Base-by-base conservation (phyloP, 2,888 invertebrate species). In the Schrankia costaestrigalis region DNA sequence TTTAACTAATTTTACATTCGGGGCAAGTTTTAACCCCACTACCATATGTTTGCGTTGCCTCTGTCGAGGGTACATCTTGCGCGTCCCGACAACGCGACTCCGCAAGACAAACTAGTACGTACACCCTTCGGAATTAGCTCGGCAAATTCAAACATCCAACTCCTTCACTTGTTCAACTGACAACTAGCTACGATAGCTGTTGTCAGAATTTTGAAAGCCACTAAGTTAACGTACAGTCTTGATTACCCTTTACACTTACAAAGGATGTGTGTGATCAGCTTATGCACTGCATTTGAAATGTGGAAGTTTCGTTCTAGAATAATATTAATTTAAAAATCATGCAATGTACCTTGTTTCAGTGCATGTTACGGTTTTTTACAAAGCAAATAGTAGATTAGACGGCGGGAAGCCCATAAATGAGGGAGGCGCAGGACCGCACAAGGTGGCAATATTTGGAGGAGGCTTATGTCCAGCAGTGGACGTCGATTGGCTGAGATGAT, bases 1-100 rank as follows among this genome's bases (percentile, higher is more conserved):
- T 81, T 79, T 75, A 77, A 79, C 78, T 75, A 79, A 83, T 79
- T 82, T 79, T 76, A 80, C 76, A 79, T 75, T 77, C 74, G 72
- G 71, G 68, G 65, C 66, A 78, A 79, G 78, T 82, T 82, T 78
- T 74, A 78, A 78, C 76, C 72, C 66, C 67, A 60, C 67, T 70
- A 65, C 69, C 73, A 70, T 78, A 59, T 78, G 73, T 76, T 79
- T 79, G 75, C 65, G 56, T 74, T 77, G 67, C 63, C 60, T 56
- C 62, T 63, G 66, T 63, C 64, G 48, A 38, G 53, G 44, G 53
- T 51, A 49, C 56, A 41, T 62, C 58, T 60, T 40, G 51, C 49
- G 56, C 57, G 60, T 61, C 50, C 59, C 50, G 46, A 53, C 50
- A 45, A 39, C 41, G 47, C 42, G 45, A 43, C 41, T 59, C 49